phyloP scores from a whole-genome alignment of 2,113 vertebrate species.

The Bubo scandiacus region DNA sequence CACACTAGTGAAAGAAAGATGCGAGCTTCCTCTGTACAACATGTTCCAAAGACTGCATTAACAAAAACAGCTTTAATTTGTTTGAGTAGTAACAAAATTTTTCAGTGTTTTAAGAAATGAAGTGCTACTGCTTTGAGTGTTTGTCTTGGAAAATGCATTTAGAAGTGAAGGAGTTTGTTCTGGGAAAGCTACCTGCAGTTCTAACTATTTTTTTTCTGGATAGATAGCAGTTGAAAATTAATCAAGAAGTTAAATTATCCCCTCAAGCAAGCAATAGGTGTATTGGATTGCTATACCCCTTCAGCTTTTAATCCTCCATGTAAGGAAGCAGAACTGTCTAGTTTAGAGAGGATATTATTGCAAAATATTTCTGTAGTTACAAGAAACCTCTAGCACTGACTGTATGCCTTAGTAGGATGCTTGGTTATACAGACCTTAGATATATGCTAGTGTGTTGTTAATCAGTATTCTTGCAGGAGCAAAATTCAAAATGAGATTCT shows the following conservation, averaged over 20 bases:
- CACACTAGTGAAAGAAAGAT: constrained; percentile 63
- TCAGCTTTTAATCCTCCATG: not conserved
- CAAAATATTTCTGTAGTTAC: not conserved
- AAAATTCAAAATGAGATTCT: not conserved
- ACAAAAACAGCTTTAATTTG: constrained; percentile 64
- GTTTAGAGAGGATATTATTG: not conserved
- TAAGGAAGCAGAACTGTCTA: not conserved
- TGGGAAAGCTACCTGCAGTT: not conserved
- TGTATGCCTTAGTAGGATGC: not conserved
- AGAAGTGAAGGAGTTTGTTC: not conserved
- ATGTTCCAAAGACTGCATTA: constrained; percentile 69
- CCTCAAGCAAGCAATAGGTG: not conserved
- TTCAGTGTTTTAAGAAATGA: constrained; percentile 55
- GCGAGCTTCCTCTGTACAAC: constrained; percentile 63
- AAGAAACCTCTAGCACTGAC: not conserved
- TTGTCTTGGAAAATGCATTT: constrained; percentile 51
- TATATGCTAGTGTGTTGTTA: not conserved
- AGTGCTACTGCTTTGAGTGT: constrained; percentile 24
- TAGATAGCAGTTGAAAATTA: not conserved
- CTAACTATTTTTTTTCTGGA: not conserved
- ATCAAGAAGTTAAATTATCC: not conserved
- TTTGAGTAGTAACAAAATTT: constrained; percentile 48
- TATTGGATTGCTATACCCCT: not conserved
- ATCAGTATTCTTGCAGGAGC: not conserved
- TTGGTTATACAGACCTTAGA: not conserved